These are phyloP conservation scores for Pygocentrus nattereri DNA, from an alignment of 2,797 vertebrate species.

Conservation along the genomic window DNA sequence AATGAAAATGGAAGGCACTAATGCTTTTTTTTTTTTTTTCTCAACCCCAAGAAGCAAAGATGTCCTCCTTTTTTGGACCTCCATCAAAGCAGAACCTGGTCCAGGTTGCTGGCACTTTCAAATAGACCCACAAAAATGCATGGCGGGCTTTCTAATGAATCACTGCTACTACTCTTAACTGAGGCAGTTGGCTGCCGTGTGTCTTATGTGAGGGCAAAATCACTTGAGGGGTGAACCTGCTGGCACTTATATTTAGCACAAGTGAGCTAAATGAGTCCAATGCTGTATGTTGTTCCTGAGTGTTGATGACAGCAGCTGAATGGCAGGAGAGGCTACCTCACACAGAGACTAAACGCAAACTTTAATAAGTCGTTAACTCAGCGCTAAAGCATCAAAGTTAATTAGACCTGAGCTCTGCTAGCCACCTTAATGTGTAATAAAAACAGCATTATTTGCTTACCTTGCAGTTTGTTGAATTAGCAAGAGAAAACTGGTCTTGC, in stretches of 20 bases:
- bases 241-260: conserved; percentile 64
- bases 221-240: conserved; percentile 63
- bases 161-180: conserved; percentile 70
- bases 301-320: conserved; percentile 58
- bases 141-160: conserved; percentile 72
- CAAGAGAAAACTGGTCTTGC: not conserved
- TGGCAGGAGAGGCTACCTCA: conserved; percentile 58
- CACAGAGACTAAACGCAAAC: conserved; percentile 61
- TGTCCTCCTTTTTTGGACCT: conserved; percentile 63
- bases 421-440: conserved; percentile 31
- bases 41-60: conserved; percentile 48
- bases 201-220: conserved; percentile 65
- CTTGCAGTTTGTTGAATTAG: conserved; percentile 44
- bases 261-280: conserved; percentile 66
- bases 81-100: conserved; percentile 65
- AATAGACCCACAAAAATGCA: conserved; percentile 74
- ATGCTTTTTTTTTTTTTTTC: conserved; percentile 51
- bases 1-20: conserved; percentile 61
- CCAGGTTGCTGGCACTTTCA: conserved; percentile 71
- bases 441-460: conserved; percentile 46
- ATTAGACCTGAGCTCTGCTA: conserved; percentile 33
- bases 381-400: conserved; percentile 49
- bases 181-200: conserved; percentile 69
- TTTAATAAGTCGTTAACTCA: conserved; percentile 41
- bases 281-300: conserved; percentile 55